These are phyloP conservation scores for Pristionchus exspectatus DNA, from an alignment of 2,888 invertebrate species.

Conservation along the genomic window DNA sequence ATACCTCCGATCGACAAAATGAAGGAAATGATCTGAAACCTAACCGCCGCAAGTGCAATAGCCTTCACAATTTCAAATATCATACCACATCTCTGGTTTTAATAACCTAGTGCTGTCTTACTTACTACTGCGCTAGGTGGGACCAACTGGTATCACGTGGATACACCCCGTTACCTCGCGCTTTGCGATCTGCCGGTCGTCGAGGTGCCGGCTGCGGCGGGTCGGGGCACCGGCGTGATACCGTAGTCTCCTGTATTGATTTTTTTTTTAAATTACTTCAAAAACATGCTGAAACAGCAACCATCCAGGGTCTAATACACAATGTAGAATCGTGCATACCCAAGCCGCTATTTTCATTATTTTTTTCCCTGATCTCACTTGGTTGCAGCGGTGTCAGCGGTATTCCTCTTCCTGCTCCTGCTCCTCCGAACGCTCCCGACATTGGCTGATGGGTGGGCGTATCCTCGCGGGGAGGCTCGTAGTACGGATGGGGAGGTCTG, in stretches of 20 bases:
- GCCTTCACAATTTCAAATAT: no score
- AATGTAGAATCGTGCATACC: no score
- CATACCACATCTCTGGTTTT: no score
- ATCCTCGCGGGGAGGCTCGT: conserved; percentile 35
- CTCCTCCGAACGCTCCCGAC: not conserved
- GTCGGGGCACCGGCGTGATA: conserved; percentile 25
- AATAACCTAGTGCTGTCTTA: no score
- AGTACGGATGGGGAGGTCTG: conserved; percentile 25
- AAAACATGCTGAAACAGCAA: not conserved
- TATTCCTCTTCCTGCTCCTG: not conserved
- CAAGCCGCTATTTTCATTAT: no score
- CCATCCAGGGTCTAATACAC: no score
- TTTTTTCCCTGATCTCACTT: not conserved
- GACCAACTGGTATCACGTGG: no score
- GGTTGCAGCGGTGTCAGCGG: not conserved
- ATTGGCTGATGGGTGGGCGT: not conserved
- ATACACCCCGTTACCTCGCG: conserved; percentile 3
- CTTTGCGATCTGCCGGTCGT: conserved; percentile 14
- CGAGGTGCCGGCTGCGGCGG: not conserved
- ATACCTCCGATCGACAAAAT: no score
- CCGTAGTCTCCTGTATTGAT: conserved; percentile 16
- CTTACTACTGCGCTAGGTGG: no score
- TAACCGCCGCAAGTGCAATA: no score
- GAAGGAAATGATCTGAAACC: no score
- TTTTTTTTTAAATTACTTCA: not conserved